Percentiles rank a stretch among this genome's conserved stretches.
phyloP scores from a whole-genome alignment of 2,113 vertebrate species.

The Poicephalus meyeri region DNA sequence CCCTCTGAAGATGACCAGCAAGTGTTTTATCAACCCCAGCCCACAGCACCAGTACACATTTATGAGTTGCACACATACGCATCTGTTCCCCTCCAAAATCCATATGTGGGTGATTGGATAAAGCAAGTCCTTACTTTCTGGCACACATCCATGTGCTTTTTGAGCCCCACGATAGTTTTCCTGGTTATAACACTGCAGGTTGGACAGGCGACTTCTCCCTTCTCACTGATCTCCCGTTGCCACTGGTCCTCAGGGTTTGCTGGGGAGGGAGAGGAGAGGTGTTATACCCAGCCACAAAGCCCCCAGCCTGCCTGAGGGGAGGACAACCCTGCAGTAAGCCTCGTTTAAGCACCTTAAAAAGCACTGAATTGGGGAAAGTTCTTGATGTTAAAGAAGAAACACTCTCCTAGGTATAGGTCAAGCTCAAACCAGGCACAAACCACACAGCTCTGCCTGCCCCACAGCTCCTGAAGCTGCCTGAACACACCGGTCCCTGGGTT shows the following conservation, averaged over 20 bases:
- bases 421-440: neutral
- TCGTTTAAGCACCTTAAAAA: neutral
- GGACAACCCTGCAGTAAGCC: neutral
- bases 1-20: neutral
- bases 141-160: constrained; percentile 98
- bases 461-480: neutral
- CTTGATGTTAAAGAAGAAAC: neutral
- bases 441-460: neutral
- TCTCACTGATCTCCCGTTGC: constrained; percentile 88
- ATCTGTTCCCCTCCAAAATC: neutral
- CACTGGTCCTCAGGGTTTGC: constrained; percentile 84
- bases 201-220: constrained; percentile 90
- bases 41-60: neutral
- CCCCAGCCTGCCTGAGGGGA: neutral
- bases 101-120: accelerated
- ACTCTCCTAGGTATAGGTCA: neutral
- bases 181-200: constrained; percentile 89
- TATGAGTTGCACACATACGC: neutral
- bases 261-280: constrained; percentile 34
- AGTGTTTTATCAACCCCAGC: neutral
- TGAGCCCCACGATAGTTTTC: constrained; percentile 91
- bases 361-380: neutral
- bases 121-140: constrained; percentile 84
- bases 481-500: neutral
- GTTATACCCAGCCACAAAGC: neutral